Percentiles rank a stretch among this genome's conserved stretches.
These are phyloP conservation scores for Anastrepha obliqua DNA, from an alignment of 1,140 invertebrate genomes.

Conservation along the genomic window DNA sequence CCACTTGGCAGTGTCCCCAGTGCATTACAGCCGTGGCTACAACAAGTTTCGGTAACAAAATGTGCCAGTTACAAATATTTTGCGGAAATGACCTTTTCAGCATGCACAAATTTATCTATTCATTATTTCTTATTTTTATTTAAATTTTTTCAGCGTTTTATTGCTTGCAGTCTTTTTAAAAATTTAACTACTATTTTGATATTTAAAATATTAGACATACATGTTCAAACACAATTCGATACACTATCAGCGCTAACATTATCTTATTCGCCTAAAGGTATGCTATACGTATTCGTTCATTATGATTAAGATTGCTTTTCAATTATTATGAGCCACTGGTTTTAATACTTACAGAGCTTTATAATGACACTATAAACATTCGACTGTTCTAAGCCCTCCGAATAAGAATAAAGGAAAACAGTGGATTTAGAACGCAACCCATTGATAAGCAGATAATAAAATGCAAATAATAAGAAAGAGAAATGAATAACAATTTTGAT, in stretches of 20 bases:
- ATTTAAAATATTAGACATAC: background rate
- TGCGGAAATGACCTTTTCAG: no score
- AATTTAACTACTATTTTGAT: conserved; percentile 59
- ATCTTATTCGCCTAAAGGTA: conserved; percentile 62
- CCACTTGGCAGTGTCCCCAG: no score
- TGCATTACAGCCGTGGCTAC: no score
- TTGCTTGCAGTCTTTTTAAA: conserved; percentile 72
- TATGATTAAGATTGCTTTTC: conserved; percentile 48
- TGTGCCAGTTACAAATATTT: no score
- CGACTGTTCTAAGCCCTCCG: no score
- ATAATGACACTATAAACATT: background rate
- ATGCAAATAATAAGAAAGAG: no score
- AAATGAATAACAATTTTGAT: no score
- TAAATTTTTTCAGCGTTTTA: conserved; percentile 70
- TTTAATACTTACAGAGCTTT: background rate
- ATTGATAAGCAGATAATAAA: no score
- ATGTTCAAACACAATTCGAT: conserved; percentile 56
- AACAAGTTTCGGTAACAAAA: no score
- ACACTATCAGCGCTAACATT: background rate
- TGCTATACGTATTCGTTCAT: conserved; percentile 37
- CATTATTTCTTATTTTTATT: background rate
- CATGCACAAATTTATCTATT: background rate
- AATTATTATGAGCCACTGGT: background rate
- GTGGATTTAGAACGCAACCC: no score
- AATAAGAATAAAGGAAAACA: no score